These are phyloP conservation scores for Hydropsyche betteni DNA, from an alignment of 2,888 invertebrate genomes.

Conservation along the genomic window DNA sequence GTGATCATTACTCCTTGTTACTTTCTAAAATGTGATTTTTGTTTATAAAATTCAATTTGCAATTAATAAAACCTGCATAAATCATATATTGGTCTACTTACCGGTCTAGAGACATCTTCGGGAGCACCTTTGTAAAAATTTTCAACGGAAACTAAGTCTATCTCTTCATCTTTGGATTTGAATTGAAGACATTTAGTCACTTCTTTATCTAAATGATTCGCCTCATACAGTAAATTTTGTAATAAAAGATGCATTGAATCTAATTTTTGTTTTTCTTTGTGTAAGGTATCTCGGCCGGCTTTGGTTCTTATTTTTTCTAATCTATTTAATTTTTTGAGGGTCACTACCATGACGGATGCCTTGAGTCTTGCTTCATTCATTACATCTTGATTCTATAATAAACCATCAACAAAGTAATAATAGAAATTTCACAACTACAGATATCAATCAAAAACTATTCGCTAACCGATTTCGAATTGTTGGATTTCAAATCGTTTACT, in stretches of 20 bases:
- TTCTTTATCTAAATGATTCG: conserved; percentile 92
- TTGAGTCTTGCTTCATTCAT: conserved; percentile 75
- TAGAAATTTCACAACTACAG: neutral
- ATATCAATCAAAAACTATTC: neutral
- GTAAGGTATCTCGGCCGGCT: conserved; percentile 81
- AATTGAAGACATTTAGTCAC: conserved; percentile 95
- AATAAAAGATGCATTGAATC: conserved; percentile 90
- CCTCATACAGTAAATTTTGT: conserved; percentile 94
- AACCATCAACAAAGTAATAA: conserved; percentile 40
- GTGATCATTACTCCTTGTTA: conserved; percentile 77
- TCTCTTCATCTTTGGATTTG: conserved; percentile 93
- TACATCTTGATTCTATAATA: conserved; percentile 67
- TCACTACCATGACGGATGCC: conserved; percentile 80
- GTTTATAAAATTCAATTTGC: neutral
- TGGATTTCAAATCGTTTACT: conserved; percentile 73
- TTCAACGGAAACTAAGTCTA: conserved; percentile 84
- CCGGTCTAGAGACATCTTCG: conserved; percentile 71
- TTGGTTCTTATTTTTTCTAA: conserved; percentile 89
- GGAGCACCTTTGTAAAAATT: conserved; percentile 87
- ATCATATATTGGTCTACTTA: conserved; percentile 58
- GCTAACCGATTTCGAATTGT: conserved; percentile 66
- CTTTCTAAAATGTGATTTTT: conserved; percentile 62
- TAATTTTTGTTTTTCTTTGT: conserved; percentile 85
- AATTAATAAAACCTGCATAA: neutral
- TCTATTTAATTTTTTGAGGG: conserved; percentile 88